Evolutionary conservation across 2,113 vertebrate genomes (phyloP), one percentile per base, ranked within the genome.

Genomic region (Halichoerus grypus): DNA sequence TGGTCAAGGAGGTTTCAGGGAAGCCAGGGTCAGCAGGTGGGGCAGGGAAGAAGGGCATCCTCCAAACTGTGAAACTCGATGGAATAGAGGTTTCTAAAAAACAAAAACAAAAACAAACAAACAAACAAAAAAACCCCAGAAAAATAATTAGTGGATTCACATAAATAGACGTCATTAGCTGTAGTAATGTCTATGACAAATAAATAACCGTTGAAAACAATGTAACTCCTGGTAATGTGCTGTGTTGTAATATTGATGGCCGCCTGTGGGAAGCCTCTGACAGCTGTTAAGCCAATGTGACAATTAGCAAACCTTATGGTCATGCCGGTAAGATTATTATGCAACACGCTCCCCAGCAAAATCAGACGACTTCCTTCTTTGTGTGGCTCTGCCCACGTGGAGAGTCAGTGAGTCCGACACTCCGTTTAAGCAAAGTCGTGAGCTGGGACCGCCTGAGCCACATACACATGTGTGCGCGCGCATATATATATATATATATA

Each of bases 221-320:
- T 99, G 97, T 98, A 99, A 98, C 98, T 98, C 97, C 95, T 97
- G 96, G 98, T 98, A 99, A 99, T 98, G 98, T 83, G 71, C 98
- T 98, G 97, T 31, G 97, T 98, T 99, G 98, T 91, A 98, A 98
- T 99, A 99, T 98, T 98, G 98, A 99, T 98, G 98, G 98, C 96
- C 98, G 98, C 99, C 98, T 98, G 98, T 99, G 99, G 99, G 98
- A 98, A 98, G 98, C 98, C 98, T 98, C 99, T 99, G 99, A 99
- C 99, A 99, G 98, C 98, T 99, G 98, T 96, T 99, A 98, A 99
- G 98, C 99, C 99, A 99, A 99, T 99, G 99, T 99, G 99, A 98
- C 99, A 99, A 99, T 99, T 99, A 99, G 99, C 99, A 98, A 99
- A 98, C 99, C 99, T 99, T 98, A 98, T 99, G 99, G 99, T 95